phyloP scores from a whole-genome alignment of 30 jellyfish, hydroid and myxozoan genomes.

The Turritopsis rubra region DNA sequence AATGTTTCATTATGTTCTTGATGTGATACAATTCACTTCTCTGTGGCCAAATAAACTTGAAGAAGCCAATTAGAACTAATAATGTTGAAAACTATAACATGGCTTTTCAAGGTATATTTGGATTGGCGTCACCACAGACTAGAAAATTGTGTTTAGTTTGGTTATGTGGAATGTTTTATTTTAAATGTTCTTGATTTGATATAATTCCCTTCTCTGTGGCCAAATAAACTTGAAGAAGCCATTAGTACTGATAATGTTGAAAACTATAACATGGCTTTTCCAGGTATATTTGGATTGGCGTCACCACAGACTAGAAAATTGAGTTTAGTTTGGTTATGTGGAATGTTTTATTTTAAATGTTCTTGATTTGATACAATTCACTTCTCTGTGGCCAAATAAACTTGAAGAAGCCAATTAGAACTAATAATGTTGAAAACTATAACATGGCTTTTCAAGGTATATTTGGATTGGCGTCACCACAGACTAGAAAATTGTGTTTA shows the following conservation, averaged over 20 bases:
- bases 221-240: not conserved
- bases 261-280: not conserved
- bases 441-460: too few relatives aligned
- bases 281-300: not conserved
- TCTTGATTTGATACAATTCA: not conserved
- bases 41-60: too few relatives aligned
- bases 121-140: too few relatives aligned
- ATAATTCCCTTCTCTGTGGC: not conserved
- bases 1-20: too few relatives aligned
- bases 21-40: too few relatives aligned
- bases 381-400: not conserved
- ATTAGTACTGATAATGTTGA: not conserved
- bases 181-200: not conserved
- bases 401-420: not conserved
- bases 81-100: too few relatives aligned
- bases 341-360: not conserved
- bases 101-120: too few relatives aligned
- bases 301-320: not conserved
- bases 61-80: too few relatives aligned
- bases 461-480: too few relatives aligned
- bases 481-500: too few relatives aligned
- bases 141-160: not conserved
- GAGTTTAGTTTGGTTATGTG: not conserved
- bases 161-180: not conserved
- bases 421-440: too few relatives aligned